Evolutionary conservation across 2,797 vertebrate genomes (phyloP).

Genomic region (Hyperoplus immaculatus): DNA sequence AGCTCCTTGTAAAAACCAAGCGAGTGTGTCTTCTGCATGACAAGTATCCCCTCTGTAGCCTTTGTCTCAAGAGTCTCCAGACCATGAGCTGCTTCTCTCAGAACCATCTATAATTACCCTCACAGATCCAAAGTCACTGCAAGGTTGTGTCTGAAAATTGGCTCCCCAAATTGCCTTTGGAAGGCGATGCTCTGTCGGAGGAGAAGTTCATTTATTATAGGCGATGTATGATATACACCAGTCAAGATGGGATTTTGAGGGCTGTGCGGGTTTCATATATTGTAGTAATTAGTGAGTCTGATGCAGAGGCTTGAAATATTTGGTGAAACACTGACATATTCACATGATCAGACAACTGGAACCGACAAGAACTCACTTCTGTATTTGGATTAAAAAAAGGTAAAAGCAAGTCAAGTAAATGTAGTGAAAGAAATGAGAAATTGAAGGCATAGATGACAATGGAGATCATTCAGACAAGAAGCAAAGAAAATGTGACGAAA

Average conservation of each 20-base stretch:
- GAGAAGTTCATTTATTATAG: conserved; percentile 58
- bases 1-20: conserved; percentile 60
- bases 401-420: neutral
- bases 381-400: neutral
- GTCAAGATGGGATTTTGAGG: conserved; percentile 15
- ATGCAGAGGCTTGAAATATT: conserved; percentile 6
- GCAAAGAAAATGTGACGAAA: neutral
- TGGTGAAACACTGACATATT: neutral
- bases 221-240: conserved; percentile 30
- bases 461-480: neutral
- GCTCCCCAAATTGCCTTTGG: conserved; percentile 55
- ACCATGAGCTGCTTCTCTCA: conserved; percentile 64
- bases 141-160: conserved; percentile 74
- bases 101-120: conserved; percentile 75
- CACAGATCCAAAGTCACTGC: conserved; percentile 72
- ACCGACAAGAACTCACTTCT: neutral
- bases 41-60: conserved; percentile 70
- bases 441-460: neutral
- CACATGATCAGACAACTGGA: conserved; percentile 9
- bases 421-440: neutral
- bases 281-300: conserved; percentile 35
- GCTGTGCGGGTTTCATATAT: conserved; percentile 32
- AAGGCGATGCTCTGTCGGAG: conserved; percentile 34
- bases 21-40: conserved; percentile 71
- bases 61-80: conserved; percentile 74